phyloP scores from a whole-genome alignment of 92 coral and sea anemone genomes.

The Zoanthus sociatus region DNA sequence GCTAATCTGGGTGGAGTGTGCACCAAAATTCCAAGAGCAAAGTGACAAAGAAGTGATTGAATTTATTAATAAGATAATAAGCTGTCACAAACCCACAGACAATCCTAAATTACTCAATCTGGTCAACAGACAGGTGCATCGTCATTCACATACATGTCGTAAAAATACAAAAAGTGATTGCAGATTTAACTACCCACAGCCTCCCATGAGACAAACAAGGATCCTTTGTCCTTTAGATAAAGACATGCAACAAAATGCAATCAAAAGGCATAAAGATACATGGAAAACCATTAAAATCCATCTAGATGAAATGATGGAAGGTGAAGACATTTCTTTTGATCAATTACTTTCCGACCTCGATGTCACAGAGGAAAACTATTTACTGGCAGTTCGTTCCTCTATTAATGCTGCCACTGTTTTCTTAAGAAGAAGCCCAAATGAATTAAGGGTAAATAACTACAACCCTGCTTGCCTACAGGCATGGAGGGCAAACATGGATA shows the following conservation, averaged over 20 bases:
- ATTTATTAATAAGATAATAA: slow-evolving; percentile 17
- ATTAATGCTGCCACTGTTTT: slow-evolving; percentile 30
- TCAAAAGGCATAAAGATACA: slow-evolving; percentile 7
- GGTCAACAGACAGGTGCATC: slow-evolving; percentile 49
- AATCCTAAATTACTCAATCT: slow-evolving; percentile 41
- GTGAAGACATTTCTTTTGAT: background rate
- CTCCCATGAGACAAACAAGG: slow-evolving; percentile 43
- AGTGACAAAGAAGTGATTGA: slow-evolving; percentile 34
- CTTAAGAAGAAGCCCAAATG: background rate
- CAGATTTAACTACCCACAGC: background rate
- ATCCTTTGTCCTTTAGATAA: slow-evolving; percentile 31
- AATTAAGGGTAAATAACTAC: slow-evolving; percentile 38
- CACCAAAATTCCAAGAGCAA: slow-evolving; percentile 33
- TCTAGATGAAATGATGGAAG: slow-evolving; percentile 36
- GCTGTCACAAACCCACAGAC: slow-evolving; percentile 14
- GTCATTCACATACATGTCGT: slow-evolving; percentile 64
- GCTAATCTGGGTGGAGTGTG: slow-evolving; percentile 43
- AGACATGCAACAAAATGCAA: slow-evolving; percentile 13
- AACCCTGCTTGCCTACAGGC: background rate
- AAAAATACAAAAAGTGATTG: slow-evolving; percentile 54
- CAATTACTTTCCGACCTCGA: no score
- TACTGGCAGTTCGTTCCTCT: slow-evolving; percentile 33
- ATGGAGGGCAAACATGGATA: slow-evolving; percentile 15
- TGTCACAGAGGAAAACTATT: slow-evolving; percentile 32
- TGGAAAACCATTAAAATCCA: slow-evolving; percentile 28